Base-by-base conservation (phyloP, 2,888 invertebrate species). In the Pseudococcus viburni region DNA sequence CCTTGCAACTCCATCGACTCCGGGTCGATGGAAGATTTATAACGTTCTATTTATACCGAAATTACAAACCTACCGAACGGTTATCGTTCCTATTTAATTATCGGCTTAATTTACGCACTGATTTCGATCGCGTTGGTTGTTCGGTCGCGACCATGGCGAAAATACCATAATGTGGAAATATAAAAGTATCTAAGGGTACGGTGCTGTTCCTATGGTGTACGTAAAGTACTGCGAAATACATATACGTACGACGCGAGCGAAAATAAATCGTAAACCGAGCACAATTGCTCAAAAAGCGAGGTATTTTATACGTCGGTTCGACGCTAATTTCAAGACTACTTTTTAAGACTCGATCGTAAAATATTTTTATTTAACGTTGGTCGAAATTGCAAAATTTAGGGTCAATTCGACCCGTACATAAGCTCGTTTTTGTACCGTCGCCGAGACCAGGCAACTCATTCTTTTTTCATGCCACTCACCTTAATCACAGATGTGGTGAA, bases 271-370 rank as follows among this genome's bases (percentile, higher is more conserved):
- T 83, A 83, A 83, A 83, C 19, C 6, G 80, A n/a, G 80, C 80
- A 83, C 42, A 83, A 83, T 83, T 83, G 33, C 80, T 83, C 80
- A 83, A 83, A 83, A 46, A 83, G 80, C 46, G 11, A 15, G 46
- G 19, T n/a, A 46, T 83, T 83, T 83, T 83, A 83, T 83, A 83
- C 46, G 80, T 9, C 42, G 42, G 42, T 83, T 46, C 19, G 46
- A 83, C 80, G 80, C 80, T 83, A 83, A 83, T 83, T 83, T 83
- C 80, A 46, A 83, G 80, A 83, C 80, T 83, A 83, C 80, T 83
- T 83, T 83, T 83, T 83, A 83, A 83, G 80, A 83, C 80, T 22
- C 42, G 80, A 7, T 83, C 80, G 80, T 83, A 83, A 83, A 83
- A 83, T 83, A 83, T 83, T 83, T 83, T 83, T 83, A 83, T 83